phyloP scores from a whole-genome alignment of 2,888 invertebrate species.

The Aleiodes leptofemur region DNA sequence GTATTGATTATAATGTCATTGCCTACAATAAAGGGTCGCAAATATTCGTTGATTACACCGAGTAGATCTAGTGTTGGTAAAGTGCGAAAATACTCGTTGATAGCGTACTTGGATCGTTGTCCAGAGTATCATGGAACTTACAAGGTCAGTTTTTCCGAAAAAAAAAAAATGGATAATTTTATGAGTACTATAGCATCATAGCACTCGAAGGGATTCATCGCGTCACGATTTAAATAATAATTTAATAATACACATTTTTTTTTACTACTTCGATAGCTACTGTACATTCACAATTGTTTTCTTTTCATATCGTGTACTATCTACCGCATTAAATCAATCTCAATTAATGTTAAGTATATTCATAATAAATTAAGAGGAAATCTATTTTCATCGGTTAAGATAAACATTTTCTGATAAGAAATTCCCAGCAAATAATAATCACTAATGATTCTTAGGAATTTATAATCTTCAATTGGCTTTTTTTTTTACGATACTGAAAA shows the following conservation, averaged over 20 bases:
- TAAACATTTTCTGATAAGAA: too few relatives aligned
- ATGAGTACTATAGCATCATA: background rate
- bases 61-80: slow-evolving; percentile 52
- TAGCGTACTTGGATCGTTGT: slow-evolving; percentile 66
- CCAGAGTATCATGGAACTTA: slow-evolving; percentile 66
- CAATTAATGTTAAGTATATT: background rate
- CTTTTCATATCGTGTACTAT: too few relatives aligned
- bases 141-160: slow-evolving; percentile 57
- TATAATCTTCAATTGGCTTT: too few relatives aligned
- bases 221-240: too few relatives aligned
- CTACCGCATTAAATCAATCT: background rate
- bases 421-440: background rate
- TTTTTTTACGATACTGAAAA: too few relatives aligned
- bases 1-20: slow-evolving; percentile 47
- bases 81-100: slow-evolving; percentile 66
- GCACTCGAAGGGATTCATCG: background rate
- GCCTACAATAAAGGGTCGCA: slow-evolving; percentile 50
- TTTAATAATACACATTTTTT: too few relatives aligned
- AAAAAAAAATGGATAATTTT: background rate
- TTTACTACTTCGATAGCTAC: too few relatives aligned
- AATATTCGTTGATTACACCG: slow-evolving; percentile 52
- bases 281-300: too few relatives aligned
- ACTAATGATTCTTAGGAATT: too few relatives aligned
- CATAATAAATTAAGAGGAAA: too few relatives aligned
- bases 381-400: too few relatives aligned